Evolutionary conservation across 2,888 invertebrate species (phyloP).

Genomic region (Fissipunctia ypsillon): DNA sequence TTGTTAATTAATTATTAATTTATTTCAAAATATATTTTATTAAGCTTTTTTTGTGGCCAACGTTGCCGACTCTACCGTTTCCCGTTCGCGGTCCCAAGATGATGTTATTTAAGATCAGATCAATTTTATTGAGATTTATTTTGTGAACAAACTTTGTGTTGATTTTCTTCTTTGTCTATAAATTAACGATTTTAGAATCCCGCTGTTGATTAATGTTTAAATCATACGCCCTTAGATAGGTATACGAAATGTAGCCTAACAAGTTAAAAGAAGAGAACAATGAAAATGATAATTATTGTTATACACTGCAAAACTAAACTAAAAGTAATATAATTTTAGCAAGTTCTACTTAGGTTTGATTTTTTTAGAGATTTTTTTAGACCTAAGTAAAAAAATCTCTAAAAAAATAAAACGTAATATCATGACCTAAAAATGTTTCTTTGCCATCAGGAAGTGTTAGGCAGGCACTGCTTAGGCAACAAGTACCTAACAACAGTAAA

Average conservation of each 20-base stretch:
- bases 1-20: neutral
- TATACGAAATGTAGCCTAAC: neutral
- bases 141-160: constrained; percentile 82
- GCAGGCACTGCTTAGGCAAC: neutral
- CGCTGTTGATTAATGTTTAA: constrained; percentile 73
- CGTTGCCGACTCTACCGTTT: constrained; percentile 78
- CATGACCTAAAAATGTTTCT: neutral
- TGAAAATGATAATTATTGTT: neutral
- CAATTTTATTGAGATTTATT: constrained; percentile 89
- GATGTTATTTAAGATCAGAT: constrained; percentile 88
- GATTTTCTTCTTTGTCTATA: constrained; percentile 82
- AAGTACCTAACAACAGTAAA: neutral
- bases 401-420: neutral
- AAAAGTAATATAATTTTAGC: neutral
- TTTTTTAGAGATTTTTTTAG: too few relatives aligned
- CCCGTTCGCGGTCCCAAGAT: constrained; percentile 77
- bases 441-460: neutral
- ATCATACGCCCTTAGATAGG: constrained; percentile 63
- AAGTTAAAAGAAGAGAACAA: neutral
- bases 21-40: neutral
- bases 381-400: too few relatives aligned
- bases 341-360: too few relatives aligned
- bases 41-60: neutral
- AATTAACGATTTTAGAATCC: constrained; percentile 78
- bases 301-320: neutral